Conservation (phyloP, 2,888 invertebrate species). For the Drosophila nigricruria region DNA sequence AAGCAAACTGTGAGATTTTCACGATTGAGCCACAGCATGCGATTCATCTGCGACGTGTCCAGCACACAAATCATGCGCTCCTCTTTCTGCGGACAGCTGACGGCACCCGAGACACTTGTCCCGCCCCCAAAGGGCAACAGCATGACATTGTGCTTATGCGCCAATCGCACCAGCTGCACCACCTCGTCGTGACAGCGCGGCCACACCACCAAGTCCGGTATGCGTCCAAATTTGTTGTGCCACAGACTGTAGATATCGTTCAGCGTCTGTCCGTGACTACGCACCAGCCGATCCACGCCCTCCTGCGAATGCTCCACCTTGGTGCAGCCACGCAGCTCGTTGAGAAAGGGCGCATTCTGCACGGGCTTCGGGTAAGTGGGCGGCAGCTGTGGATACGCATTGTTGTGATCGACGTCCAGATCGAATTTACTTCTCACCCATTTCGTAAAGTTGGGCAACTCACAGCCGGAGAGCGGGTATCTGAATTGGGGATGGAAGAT, state of each 20-base stretch:
- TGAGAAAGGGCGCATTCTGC: constrained; percentile 87
- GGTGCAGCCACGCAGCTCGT: constrained; percentile 86
- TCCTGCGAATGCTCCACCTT: constrained; percentile 89
- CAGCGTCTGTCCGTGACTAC: constrained; percentile 97
- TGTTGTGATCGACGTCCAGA: constrained; percentile 86
- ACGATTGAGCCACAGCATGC: constrained; percentile 96
- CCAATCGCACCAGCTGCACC: constrained; percentile 91
- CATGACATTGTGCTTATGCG: constrained; percentile 90
- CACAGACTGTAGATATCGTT: constrained; percentile 94
- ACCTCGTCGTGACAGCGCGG: constrained; percentile 95
- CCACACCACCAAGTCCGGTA: constrained; percentile 98
- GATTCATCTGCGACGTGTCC: constrained; percentile 98
- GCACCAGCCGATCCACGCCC: constrained; percentile 93
- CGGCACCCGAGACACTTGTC: constrained; percentile 95
- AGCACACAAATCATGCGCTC: constrained; percentile 93
- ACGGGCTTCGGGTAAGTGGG: constrained; percentile 89
- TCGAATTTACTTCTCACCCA: constrained; percentile 93
- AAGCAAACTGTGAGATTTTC: constrained; percentile 92
- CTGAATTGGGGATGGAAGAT: constrained; percentile 85
- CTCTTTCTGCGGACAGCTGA: constrained; percentile 93
- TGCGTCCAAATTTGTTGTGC: constrained; percentile 90
- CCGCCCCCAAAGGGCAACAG: constrained; percentile 98
- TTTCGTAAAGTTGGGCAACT: constrained; percentile 91
- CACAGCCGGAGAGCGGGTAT: constrained; percentile 90
- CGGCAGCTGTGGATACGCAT: constrained; percentile 87